Conservation (phyloP, 2,113 vertebrate genomes). For the Hyperoodon ampullatus region DNA sequence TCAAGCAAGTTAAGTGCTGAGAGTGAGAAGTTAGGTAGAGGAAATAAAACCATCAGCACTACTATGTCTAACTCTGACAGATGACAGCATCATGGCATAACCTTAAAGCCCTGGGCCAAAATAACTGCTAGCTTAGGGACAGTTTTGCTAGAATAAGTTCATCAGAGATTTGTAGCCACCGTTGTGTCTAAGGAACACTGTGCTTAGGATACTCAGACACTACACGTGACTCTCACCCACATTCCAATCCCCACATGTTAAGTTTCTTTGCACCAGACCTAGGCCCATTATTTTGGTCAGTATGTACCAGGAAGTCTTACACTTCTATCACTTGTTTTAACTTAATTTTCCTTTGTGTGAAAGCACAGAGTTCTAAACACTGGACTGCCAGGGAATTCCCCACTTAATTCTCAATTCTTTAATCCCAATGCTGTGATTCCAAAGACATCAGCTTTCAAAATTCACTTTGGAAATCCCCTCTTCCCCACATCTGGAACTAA, state of each 20-base stretch:
- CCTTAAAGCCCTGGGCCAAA: not conserved
- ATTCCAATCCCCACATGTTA: rapidly evolving
- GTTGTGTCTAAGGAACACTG: not conserved
- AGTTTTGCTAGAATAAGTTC: not conserved
- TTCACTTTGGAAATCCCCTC: not conserved
- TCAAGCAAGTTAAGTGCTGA: slow-evolving; percentile 56
- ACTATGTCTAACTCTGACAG: slow-evolving; percentile 1
- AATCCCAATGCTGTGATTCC: not conserved
- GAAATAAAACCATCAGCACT: slow-evolving; percentile 56
- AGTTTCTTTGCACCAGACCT: not conserved
- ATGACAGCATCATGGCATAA: not conserved
- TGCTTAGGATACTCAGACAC: rapidly evolving
- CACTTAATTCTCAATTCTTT: not conserved
- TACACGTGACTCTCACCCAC: rapidly evolving
- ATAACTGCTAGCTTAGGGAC: not conserved
- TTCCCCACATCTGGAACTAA: not conserved
- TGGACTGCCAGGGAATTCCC: no score
- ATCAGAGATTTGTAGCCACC: not conserved
- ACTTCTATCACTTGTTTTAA: not conserved
- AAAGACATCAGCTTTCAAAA: not conserved
- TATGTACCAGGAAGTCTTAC: not conserved
- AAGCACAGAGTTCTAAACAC: no score
- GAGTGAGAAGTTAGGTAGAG: not conserved
- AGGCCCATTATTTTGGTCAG: not conserved
- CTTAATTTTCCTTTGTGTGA: not conserved